Percentiles rank a stretch among this genome's conserved stretches.
These are phyloP conservation scores for Lerista edwardsae DNA, from an alignment of 2,797 vertebrate species.

Conservation along the genomic window DNA sequence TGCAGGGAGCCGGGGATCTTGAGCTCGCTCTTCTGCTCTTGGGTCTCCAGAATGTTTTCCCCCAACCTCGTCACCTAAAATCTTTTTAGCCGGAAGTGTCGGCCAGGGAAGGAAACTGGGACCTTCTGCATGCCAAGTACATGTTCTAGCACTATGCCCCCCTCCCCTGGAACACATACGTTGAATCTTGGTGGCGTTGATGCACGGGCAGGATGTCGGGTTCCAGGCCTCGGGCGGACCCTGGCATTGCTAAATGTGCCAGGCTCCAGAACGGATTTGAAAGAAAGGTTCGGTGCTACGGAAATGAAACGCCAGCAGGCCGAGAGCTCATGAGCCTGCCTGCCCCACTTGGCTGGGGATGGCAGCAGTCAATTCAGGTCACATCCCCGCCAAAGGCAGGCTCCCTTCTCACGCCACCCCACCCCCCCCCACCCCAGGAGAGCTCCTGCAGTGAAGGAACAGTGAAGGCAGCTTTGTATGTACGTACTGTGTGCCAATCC, in stretches of 20 bases:
- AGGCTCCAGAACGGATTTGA: background rate
- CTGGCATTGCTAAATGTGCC: too few relatives aligned
- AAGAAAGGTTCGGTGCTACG: background rate
- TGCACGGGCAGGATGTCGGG: background rate
- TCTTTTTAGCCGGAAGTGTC: too few relatives aligned
- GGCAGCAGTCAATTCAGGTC: background rate
- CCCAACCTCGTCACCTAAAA: too few relatives aligned
- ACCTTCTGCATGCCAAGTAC: too few relatives aligned
- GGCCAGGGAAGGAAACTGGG: too few relatives aligned
- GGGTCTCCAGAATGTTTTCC: too few relatives aligned
- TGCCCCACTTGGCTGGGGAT: background rate
- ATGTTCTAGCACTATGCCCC: too few relatives aligned
- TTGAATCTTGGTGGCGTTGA: background rate
- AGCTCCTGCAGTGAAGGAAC: background rate
- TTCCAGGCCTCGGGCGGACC: too few relatives aligned
- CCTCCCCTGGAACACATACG: background rate
- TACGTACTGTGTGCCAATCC: constrained; percentile 25
- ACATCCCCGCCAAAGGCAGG: background rate
- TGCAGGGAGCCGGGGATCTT: background rate
- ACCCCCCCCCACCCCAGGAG: background rate
- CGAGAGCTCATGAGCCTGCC: background rate
- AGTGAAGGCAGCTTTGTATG: constrained; percentile 1
- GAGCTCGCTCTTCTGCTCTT: too few relatives aligned
- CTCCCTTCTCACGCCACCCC: too few relatives aligned
- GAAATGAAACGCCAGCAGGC: background rate